Evolutionary conservation across 2,888 invertebrate species (phyloP).

Genomic region (Gortyna flavago): DNA sequence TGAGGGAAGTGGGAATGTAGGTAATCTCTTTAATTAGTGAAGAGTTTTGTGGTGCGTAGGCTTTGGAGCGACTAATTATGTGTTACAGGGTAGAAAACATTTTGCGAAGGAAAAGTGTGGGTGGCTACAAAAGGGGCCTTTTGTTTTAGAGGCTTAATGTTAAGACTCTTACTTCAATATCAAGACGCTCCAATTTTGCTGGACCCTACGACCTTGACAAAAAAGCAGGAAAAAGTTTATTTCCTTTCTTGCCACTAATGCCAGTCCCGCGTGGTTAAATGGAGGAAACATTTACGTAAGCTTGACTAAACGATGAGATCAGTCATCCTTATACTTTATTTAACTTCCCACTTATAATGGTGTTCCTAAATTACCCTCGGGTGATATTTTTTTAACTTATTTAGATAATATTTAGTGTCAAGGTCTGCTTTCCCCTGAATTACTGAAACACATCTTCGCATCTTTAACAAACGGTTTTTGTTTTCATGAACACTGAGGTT

Average conservation of each 20-base stretch:
- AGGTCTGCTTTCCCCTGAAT: not conserved
- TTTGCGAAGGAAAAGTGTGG: not conserved
- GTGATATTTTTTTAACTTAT: not conserved
- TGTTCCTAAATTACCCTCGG: not conserved
- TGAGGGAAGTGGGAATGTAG: not conserved
- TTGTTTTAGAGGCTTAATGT: not conserved
- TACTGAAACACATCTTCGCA: slow-evolving; percentile 99
- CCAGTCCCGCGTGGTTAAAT: not conserved
- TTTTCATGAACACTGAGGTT: slow-evolving; percentile 99
- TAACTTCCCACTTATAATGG: not conserved
- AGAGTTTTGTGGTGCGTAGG: not conserved
- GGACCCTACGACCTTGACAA: not conserved
- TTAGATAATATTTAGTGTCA: not conserved
- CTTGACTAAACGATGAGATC: not conserved
- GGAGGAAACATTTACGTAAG: not conserved
- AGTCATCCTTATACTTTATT: not conserved
- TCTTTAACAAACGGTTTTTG: slow-evolving; percentile 99
- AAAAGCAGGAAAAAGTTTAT: not conserved
- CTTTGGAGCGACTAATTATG: not conserved
- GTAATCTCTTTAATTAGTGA: slow-evolving; percentile 23
- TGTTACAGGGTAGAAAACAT: not conserved
- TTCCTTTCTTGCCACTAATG: not conserved
- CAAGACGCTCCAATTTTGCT: not conserved
- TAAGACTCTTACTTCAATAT: not conserved
- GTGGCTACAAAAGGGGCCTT: not conserved